phyloP scores from a whole-genome alignment of 1,140 invertebrate species.

The Delia radicum region DNA sequence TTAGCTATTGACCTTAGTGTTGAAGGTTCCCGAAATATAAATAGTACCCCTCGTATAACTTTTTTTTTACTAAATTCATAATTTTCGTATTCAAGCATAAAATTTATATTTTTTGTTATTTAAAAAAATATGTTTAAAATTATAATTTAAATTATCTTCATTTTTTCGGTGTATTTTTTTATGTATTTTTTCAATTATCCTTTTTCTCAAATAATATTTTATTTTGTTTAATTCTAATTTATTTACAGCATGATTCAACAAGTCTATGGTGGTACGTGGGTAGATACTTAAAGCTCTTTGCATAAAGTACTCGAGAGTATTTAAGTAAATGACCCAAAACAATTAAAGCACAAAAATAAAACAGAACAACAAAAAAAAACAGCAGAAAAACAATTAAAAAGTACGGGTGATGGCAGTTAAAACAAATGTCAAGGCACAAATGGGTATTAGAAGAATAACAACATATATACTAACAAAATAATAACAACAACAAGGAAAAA shows the following conservation, averaged over 20 bases:
- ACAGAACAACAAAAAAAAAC: no score
- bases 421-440: not conserved
- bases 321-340: constrained; percentile 21
- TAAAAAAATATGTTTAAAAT: no score
- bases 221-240: not conserved
- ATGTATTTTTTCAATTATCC: not conserved
- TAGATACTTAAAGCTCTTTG: not conserved
- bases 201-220: not conserved
- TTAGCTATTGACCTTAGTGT: no score
- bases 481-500: no score
- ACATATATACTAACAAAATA: not conserved
- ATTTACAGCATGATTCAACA: constrained; percentile 8
- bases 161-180: not conserved
- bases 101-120: no score
- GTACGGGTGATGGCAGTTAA: not conserved
- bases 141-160: no score
- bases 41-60: no score
- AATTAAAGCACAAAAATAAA: not conserved
- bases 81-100: no score
- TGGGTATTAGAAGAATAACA: no score
- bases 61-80: no score
- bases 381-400: constrained; percentile 16
- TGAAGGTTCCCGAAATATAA: no score
- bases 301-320: constrained; percentile 10
- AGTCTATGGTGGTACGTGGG: not conserved